A percentile compares a stretch with the other conserved stretches of the same genome.
Conservation (phyloP, 1,140 invertebrate genomes). For the Drosophila hydei region DNA sequence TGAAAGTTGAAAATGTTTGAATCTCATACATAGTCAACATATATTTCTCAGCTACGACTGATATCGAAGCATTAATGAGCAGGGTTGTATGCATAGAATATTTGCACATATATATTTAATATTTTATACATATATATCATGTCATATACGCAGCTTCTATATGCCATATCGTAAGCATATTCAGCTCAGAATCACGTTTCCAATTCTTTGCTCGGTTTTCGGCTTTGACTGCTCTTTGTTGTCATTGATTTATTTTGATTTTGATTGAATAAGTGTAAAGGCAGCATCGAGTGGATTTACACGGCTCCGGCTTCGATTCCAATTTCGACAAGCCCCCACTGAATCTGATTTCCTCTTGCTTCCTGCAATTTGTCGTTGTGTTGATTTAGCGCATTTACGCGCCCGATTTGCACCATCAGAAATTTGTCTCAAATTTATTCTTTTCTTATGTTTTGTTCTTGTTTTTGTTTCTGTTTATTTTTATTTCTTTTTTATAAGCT, state of each 20-base stretch:
- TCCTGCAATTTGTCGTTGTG: slow-evolving; percentile 5
- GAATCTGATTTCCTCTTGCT: background rate
- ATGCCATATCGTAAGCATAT: too few species aligned
- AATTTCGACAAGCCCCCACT: background rate
- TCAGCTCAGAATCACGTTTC: background rate
- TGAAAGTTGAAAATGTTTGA: too few species aligned
- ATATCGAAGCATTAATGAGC: too few species aligned
- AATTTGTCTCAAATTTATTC: slow-evolving; percentile 47
- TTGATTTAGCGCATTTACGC: slow-evolving; percentile 70
- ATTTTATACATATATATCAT: too few species aligned
- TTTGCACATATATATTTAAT: too few species aligned
- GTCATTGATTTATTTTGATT: slow-evolving; percentile 71
- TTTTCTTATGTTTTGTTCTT: slow-evolving; percentile 7
- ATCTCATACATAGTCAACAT: too few species aligned
- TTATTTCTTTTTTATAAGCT: slow-evolving; percentile 26
- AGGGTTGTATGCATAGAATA: too few species aligned
- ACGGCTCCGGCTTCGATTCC: background rate
- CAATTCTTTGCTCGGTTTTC: background rate
- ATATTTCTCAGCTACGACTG: too few species aligned
- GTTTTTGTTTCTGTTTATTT: slow-evolving; percentile 16
- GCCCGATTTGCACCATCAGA: slow-evolving; percentile 49
- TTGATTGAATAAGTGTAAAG: slow-evolving; percentile 74
- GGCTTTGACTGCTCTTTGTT: slow-evolving; percentile 5
- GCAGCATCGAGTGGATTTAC: slow-evolving; percentile 41
- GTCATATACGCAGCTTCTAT: too few species aligned